Base-by-base conservation (phyloP, 2,113 vertebrate genomes). In the Cyanocitta stelleri region DNA sequence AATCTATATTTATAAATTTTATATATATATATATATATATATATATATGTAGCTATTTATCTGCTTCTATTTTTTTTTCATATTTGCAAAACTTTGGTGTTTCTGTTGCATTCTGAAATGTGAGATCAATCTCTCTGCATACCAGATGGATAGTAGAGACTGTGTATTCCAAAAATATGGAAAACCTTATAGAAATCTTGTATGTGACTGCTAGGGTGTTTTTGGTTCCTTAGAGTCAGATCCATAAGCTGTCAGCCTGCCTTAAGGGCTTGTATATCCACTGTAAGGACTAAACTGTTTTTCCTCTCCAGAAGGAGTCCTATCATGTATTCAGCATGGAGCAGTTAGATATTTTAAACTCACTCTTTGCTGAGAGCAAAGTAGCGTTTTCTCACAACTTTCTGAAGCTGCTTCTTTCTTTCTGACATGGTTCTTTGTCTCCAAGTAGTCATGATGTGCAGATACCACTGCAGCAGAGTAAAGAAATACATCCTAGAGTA, bases 371-470 rank as follows among this genome's bases (percentile, higher is more conserved):
- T 92, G 52, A 87, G 61, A 92, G 69, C 20, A 79, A 79, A 90
- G 41, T 9, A 63, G 35, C 33, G 67, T 61, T 94, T 88, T 19
- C 43, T 52, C 74, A 35, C 59, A 80, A 64, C 61, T 92, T 88
- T 71, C 44, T 66, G 64, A 92, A 89, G 49, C 37, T 54, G 2
- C n/a, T 69, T 72, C 61, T 71, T 81, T 68, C 24, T 75, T 82
- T 89, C 82, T 87, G 86, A 81, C 88, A 27, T 39, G 44, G 15
- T 79, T 87, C 39, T 95, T 86, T 90, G 83, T 92, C 86, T 95
- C 92, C 44, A 92, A 72, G 76, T 62, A 94, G 62, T 66, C 86
- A 85, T 82, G 80, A 49, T 41, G 66, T 66, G 55, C 58, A 90
- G 73, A 48, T 55, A 89, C 59, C 41, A 55, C 54, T 59, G 59